Percentiles rank a stretch among this genome's conserved stretches.
Evolutionary conservation across 2,113 vertebrate species (phyloP).

Genomic region (Nyctereutes procyonoides): DNA sequence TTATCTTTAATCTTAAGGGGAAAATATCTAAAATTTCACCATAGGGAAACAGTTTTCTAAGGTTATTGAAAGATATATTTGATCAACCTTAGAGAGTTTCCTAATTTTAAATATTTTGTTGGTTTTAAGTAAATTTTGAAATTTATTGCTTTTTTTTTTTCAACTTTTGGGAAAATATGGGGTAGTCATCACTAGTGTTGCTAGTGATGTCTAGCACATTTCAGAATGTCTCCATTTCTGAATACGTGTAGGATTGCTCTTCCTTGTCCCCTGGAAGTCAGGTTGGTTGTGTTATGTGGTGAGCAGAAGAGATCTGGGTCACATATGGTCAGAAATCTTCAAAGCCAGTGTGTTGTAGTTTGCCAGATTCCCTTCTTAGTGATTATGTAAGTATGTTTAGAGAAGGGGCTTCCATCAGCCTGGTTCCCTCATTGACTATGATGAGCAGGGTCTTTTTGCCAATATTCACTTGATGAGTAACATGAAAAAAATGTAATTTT

Average conservation of each 20-base stretch:
- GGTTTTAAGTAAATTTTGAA: constrained; percentile 25
- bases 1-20: not conserved
- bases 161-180: not conserved
- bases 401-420: not conserved
- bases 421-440: not conserved
- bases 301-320: not conserved
- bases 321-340: not conserved
- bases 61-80: not conserved
- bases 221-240: not conserved
- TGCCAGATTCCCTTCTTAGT: not conserved
- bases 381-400: not conserved
- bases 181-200: not conserved
- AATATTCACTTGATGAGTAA: not conserved
- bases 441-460: not conserved
- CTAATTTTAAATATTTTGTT: not conserved
- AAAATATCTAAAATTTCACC: not conserved
- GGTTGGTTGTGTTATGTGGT: not conserved
- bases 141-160: not conserved
- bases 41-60: not conserved
- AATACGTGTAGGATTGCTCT: not conserved
- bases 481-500: not conserved
- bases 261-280: not conserved
- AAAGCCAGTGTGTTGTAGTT: not conserved
- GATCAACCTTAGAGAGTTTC: not conserved
- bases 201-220: too few relatives aligned